These are phyloP conservation scores for Hemicentrotus pulcherrimus DNA, from an alignment of 35 echinoderm and acorn worm species.

Conservation along the genomic window DNA sequence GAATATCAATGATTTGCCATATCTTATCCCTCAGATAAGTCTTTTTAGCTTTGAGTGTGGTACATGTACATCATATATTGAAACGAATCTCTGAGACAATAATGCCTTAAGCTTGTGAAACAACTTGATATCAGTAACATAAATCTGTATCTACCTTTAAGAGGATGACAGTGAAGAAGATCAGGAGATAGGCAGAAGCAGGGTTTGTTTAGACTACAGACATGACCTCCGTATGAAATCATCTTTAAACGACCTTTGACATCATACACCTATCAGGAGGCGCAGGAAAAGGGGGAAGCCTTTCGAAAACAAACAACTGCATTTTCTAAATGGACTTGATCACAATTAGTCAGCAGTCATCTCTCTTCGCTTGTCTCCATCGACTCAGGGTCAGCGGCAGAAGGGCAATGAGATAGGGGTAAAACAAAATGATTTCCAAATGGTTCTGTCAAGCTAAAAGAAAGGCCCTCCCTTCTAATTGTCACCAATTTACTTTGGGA, in stretches of 20 bases:
- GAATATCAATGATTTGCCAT: no score
- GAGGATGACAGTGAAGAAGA: background rate
- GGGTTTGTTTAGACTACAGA: background rate
- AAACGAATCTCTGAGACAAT: no score
- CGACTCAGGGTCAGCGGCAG: background rate
- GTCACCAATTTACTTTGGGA: background rate
- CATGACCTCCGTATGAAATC: conserved; percentile 6
- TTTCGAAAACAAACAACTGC: background rate
- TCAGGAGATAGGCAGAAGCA: background rate
- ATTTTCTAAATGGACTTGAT: conserved; percentile 4
- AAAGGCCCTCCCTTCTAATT: background rate
- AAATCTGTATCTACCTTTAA: background rate
- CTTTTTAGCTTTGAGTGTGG: no score
- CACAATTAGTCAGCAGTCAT: background rate
- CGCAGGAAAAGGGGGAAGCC: background rate
- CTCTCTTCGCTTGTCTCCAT: background rate
- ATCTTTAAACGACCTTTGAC: conserved; percentile 31
- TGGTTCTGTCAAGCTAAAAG: background rate
- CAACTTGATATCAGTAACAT: no score
- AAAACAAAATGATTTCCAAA: background rate
- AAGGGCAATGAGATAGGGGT: background rate
- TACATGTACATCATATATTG: no score
- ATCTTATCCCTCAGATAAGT: no score
- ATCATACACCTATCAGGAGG: background rate
- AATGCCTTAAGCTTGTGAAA: no score